Evolutionary conservation across 2,113 vertebrate genomes (phyloP).

Genomic region (Turdus rufiventris): DNA sequence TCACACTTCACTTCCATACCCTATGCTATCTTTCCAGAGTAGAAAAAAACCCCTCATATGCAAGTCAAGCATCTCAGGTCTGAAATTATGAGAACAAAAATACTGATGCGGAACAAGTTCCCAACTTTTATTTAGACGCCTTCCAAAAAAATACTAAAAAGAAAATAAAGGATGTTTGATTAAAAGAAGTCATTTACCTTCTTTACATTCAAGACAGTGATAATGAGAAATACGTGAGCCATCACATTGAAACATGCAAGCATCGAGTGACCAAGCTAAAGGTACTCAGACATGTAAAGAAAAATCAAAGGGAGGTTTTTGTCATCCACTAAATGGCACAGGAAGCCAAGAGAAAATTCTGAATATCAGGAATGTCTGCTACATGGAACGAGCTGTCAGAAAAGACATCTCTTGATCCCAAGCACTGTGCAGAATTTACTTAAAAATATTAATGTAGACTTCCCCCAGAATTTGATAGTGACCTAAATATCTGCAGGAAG

Average conservation of each 20-base stretch:
- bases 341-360: background rate
- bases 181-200: background rate
- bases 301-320: background rate
- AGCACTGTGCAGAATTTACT: background rate
- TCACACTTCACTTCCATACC: background rate
- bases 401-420: background rate
- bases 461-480: background rate
- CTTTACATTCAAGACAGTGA: background rate
- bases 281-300: background rate
- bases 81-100: background rate
- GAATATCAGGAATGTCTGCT: background rate
- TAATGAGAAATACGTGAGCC: background rate
- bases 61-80: background rate
- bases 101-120: background rate
- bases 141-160: background rate
- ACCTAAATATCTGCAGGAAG: background rate
- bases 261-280: background rate
- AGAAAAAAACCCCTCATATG: background rate
- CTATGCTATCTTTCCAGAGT: background rate
- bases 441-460: background rate
- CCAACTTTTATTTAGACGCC: background rate
- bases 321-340: background rate
- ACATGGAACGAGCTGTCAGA: background rate
- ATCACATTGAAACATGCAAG: background rate
- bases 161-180: background rate